Conservation (phyloP, 2,888 invertebrate species). For the Odontothrips loti region DNA sequence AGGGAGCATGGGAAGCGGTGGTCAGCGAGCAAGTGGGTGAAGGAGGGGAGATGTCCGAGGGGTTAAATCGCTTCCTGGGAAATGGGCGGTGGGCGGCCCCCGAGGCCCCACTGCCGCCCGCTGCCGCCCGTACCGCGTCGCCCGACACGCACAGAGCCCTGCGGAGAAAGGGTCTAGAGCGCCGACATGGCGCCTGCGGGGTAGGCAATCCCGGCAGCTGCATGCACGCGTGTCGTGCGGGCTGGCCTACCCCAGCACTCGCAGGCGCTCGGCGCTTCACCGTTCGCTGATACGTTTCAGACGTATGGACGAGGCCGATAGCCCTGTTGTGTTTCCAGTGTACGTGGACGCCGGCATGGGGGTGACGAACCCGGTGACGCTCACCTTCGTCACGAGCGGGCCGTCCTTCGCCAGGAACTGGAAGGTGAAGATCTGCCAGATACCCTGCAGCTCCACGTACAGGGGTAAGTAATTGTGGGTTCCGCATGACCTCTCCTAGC, state of each 20-base stretch:
- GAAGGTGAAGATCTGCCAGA: conserved; percentile 76
- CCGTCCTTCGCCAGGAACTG: conserved; percentile 67
- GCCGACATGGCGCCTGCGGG: background rate
- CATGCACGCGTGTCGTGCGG: background rate
- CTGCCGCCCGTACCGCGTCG: too few species aligned
- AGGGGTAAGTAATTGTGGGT: conserved; percentile 49
- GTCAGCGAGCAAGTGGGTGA: too few species aligned
- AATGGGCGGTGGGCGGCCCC: background rate
- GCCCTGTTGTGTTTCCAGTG: conserved; percentile 53
- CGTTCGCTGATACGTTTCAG: too few species aligned
- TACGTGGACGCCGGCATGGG: conserved; percentile 77
- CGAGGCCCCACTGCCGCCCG: too few species aligned
- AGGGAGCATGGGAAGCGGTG: too few species aligned
- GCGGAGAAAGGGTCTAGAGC: too few species aligned
- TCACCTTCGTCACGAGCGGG: conserved; percentile 78
- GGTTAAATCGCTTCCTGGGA: background rate
- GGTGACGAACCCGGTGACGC: conserved; percentile 68
- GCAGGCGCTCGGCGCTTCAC: too few species aligned
- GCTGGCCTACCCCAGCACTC: too few species aligned
- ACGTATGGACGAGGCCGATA: too few species aligned
- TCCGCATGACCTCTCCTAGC: too few species aligned
- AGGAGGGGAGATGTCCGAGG: background rate
- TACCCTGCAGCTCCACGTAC: conserved; percentile 69
- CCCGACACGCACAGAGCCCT: too few species aligned
- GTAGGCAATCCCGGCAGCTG: background rate